Evolutionary conservation across 2,113 vertebrate species (phyloP).

Genomic region (Crotalus horridus): DNA sequence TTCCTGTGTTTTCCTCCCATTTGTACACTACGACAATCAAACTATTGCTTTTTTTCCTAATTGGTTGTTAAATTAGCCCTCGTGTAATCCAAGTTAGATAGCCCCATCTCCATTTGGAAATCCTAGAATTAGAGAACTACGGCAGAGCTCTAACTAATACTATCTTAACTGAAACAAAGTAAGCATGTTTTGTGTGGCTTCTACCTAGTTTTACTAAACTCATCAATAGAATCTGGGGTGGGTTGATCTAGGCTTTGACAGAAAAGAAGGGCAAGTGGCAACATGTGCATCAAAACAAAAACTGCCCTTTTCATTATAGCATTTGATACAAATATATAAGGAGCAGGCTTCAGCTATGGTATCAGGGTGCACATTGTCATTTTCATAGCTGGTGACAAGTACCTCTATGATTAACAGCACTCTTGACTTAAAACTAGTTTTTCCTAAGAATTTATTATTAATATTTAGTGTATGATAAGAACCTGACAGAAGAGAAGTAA

Average conservation of each 20-base stretch:
- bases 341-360: too few species aligned
- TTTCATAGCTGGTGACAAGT: too few species aligned
- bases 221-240: not conserved
- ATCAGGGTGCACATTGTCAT: too few species aligned
- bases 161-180: constrained; percentile 34
- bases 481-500: too few species aligned
- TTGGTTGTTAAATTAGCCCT: not conserved
- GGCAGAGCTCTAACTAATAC: not conserved
- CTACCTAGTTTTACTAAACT: constrained; percentile 37
- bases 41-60: not conserved
- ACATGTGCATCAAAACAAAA: too few species aligned
- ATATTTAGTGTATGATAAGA: too few species aligned
- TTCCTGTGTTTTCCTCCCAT: not conserved
- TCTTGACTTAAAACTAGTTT: constrained; percentile 35
- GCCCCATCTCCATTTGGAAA: too few species aligned
- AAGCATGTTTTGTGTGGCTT: constrained; percentile 52
- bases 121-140: not conserved
- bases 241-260: constrained; percentile 12
- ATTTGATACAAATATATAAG: too few species aligned
- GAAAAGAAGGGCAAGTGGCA: not conserved
- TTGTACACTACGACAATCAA: not conserved
- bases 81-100: not conserved
- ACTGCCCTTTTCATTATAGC: too few species aligned
- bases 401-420: too few species aligned
- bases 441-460: constrained; percentile 27